These are phyloP conservation scores for Esox niger DNA, from an alignment of 2,113 vertebrate genomes.

Conservation along the genomic window DNA sequence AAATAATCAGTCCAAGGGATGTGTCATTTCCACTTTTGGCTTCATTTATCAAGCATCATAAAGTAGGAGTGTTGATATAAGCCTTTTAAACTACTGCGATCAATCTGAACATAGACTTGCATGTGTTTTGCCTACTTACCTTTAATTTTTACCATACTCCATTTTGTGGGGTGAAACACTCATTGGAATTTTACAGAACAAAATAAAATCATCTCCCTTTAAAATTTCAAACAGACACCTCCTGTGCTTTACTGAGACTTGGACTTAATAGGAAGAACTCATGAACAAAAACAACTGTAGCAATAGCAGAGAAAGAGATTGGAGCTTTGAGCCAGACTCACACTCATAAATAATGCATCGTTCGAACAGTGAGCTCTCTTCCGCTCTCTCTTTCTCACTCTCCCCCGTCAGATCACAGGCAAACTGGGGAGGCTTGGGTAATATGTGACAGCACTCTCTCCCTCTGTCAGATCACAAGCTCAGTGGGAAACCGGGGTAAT, in stretches of 20 bases:
- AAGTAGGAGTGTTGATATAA: too few species aligned
- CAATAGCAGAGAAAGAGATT: conserved; percentile 42
- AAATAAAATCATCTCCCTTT: neutral
- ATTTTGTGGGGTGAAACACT: too few species aligned
- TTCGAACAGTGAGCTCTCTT: conserved; percentile 13
- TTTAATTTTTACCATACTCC: too few species aligned
- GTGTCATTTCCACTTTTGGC: neutral
- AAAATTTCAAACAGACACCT: neutral
- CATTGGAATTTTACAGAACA: too few species aligned
- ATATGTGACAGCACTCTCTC: conserved; percentile 54
- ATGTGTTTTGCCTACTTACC: too few species aligned
- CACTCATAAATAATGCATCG: conserved; percentile 65
- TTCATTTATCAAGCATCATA: too few species aligned
- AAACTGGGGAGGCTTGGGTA: conserved; percentile 51
- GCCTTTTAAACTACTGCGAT: too few species aligned
- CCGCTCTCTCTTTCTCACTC: conserved; percentile 14
- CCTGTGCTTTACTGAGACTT: conserved; percentile 22
- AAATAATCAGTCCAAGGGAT: neutral
- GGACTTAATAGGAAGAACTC: conserved; percentile 22
- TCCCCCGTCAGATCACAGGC: conserved; percentile 61
- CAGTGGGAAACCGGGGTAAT: conserved; percentile 47
- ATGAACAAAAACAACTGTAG: conserved; percentile 21
- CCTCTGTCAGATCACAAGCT: conserved; percentile 62
- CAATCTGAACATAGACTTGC: too few species aligned
- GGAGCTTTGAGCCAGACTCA: conserved; percentile 52